These are phyloP conservation scores for Barbus barbus DNA, from an alignment of 2,113 vertebrate species.

Conservation along the genomic window DNA sequence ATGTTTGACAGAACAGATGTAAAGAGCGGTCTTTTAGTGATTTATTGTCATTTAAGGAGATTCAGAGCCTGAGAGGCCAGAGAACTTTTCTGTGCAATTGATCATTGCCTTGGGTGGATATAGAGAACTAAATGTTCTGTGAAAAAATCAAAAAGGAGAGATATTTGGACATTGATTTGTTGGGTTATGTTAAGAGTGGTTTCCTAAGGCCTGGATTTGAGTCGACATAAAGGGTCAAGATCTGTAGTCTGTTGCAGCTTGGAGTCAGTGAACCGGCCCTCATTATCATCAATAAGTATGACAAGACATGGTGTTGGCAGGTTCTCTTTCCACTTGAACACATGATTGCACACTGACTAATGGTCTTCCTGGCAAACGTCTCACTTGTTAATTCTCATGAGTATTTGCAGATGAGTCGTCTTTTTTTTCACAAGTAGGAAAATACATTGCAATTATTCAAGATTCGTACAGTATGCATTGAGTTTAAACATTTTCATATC, in stretches of 20 bases:
- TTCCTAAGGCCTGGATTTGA: background rate
- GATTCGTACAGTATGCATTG: too few species aligned
- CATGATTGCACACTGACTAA: constrained; percentile 20
- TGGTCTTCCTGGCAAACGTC: constrained; percentile 7
- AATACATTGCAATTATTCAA: background rate
- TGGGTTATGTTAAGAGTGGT: background rate
- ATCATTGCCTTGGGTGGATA: constrained; percentile 5
- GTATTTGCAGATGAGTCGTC: background rate
- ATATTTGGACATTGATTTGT: constrained; percentile 11
- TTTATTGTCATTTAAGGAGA: constrained; percentile 37
- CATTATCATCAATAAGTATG: constrained; percentile 23
- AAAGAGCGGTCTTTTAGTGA: constrained; percentile 25
- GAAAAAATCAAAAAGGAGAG: background rate
- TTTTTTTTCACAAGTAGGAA: background rate
- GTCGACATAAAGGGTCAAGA: constrained; percentile 4
- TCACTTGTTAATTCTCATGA: constrained; percentile 13
- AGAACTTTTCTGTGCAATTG: background rate
- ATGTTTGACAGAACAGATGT: constrained; percentile 55
- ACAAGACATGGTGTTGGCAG: constrained; percentile 29
- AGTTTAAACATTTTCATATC: too few species aligned
- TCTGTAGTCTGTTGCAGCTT: background rate
- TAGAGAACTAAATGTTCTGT: background rate
- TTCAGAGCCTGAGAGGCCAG: background rate
- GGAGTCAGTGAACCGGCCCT: constrained; percentile 3
- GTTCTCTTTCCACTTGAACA: constrained; percentile 26